Evolutionary conservation across 2,797 vertebrate species (phyloP).

Genomic region (Coracias cyanogaster): DNA sequence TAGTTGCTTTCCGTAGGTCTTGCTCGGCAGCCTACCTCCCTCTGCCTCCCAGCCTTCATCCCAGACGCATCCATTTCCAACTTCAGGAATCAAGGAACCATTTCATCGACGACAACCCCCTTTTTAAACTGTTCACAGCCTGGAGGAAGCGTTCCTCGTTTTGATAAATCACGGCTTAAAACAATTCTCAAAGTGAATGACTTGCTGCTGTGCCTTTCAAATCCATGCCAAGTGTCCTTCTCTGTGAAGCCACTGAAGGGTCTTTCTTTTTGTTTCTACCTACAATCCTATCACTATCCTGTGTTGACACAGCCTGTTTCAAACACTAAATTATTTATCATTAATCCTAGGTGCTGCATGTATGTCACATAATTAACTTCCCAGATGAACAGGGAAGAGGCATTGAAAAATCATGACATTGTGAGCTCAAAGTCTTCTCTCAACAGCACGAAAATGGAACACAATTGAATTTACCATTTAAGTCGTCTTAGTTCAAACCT

Average conservation of each 20-base stretch:
- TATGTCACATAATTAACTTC: background rate
- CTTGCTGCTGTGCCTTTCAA: background rate
- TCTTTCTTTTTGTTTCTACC: background rate
- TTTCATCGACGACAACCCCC: background rate
- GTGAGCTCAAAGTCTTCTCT: background rate
- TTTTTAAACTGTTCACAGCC: background rate
- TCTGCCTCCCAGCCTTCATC: background rate
- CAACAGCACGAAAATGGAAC: background rate
- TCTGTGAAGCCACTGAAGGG: background rate
- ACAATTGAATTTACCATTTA: background rate
- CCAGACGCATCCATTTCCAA: background rate
- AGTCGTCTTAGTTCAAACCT: background rate
- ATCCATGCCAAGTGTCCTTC: background rate
- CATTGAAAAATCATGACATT: background rate
- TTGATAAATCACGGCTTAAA: background rate
- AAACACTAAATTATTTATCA: background rate
- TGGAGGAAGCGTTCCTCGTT: background rate
- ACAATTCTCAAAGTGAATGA: background rate
- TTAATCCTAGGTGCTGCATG: background rate
- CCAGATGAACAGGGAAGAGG: background rate
- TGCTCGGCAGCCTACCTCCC: background rate
- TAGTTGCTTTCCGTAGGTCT: background rate
- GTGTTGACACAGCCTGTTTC: background rate
- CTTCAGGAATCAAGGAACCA: background rate
- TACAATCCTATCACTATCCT: background rate